Base-by-base conservation (phyloP, 2,888 invertebrate genomes). In the Noctua janthe region DNA sequence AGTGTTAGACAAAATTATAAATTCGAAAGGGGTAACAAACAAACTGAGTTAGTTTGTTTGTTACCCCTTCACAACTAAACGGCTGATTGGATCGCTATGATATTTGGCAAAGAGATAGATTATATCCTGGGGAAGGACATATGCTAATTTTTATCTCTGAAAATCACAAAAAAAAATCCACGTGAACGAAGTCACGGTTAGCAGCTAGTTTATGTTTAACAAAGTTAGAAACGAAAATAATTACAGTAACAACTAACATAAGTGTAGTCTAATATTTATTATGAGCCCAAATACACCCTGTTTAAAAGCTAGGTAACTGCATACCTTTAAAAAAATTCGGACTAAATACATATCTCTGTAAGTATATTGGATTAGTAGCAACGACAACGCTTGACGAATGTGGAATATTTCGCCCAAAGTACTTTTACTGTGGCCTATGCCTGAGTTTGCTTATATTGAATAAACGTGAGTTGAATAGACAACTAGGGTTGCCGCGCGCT, bases 391-490 rank as follows among this genome's bases (percentile, higher is more conserved):
- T 95, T 96, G 95, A 96, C 95, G 95, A 96, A 96, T 96, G 96
- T 94, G 94, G 94, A 96, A 95, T 96, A 96, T 96, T 96, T 95
- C 92, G 94, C 91, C 43, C 91, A 94, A 94, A 95, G 95, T 95
- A 96, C 95, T 96, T 95, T 95, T 94, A 94, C 94, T 93, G 94
- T 94, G 94, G 95, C 95, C 95, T 95, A 94, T 94, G 95, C 92
- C 93, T 95, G 94, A 96, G 97, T 97, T 97, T 96, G 96, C 97
- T 96, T 97, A 97, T 97, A 97, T 97, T 97, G 97, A 97, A 97
- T 97, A 97, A 97, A 97, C 97, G 97, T 97, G 97, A 96, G 96
- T 95, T 95, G 97, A 97, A 97, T 97, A 95, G 95, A 94, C 90
- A 88, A 83, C 70, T 93, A 97, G 97, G 97, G 97, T 84, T 96